Percentiles rank a stretch among this genome's conserved stretches.
Evolutionary conservation across 2,888 invertebrate genomes (phyloP).

Genomic region (Andrena hattorfiana): DNA sequence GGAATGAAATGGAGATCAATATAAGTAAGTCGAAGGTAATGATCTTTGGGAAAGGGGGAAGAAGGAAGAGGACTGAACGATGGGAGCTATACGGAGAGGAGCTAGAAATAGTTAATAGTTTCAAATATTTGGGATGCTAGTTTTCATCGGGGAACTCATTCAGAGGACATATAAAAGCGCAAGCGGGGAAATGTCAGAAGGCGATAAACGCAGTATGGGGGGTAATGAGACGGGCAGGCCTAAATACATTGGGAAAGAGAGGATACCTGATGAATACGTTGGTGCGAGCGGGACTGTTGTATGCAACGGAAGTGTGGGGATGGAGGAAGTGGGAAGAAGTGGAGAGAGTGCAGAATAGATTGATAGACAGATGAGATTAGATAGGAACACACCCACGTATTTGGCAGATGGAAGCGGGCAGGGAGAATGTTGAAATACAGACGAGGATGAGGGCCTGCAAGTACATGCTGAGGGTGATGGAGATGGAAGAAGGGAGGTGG

Average conservation of each 20-base stretch:
- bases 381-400: too few species aligned
- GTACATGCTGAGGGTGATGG: neutral
- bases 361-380: too few species aligned
- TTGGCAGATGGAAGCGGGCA: too few species aligned
- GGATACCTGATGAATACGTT: too few species aligned
- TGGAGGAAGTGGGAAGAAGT: neutral
- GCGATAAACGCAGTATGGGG: neutral
- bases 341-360: too few species aligned
- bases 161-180: neutral
- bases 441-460: neutral
- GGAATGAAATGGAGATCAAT: too few species aligned
- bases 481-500: neutral
- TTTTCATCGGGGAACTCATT: neutral
- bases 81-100: too few species aligned
- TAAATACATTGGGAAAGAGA: neutral
- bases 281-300: neutral
- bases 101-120: neutral
- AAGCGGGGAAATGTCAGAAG: neutral
- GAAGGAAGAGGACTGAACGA: too few species aligned
- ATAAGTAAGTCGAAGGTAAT: too few species aligned
- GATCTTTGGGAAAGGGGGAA: too few species aligned
- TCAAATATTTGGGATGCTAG: neutral
- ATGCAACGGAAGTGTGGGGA: neutral
- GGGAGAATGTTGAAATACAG: neutral
- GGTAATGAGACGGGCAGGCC: neutral